Evolutionary conservation across 2,797 vertebrate species (phyloP).

Genomic region (Leptodactylus fallax): DNA sequence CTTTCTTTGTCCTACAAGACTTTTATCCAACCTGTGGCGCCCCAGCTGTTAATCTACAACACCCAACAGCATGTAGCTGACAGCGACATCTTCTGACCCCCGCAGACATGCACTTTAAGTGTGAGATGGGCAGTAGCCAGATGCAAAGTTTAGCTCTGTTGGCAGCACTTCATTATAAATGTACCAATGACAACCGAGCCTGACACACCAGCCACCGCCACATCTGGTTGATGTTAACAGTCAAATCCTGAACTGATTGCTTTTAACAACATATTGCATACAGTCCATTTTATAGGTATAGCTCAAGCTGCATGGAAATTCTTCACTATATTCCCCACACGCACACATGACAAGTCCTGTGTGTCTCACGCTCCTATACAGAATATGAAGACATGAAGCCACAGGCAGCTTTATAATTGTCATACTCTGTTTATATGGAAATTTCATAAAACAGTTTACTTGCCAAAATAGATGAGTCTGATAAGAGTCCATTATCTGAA

Average conservation of each 20-base stretch:
- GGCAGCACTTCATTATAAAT: too few relatives aligned
- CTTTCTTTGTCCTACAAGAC: too few relatives aligned
- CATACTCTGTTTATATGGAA: constrained; percentile 64
- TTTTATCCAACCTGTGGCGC: too few relatives aligned
- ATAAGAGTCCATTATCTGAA: constrained; percentile 54
- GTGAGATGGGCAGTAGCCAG: too few relatives aligned
- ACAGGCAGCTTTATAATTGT: constrained; percentile 37
- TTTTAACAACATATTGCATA: neutral
- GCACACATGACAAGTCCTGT: neutral
- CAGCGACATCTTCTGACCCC: too few relatives aligned
- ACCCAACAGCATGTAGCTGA: too few relatives aligned
- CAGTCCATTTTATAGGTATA: neutral
- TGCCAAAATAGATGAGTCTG: constrained; percentile 64
- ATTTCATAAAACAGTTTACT: constrained; percentile 62
- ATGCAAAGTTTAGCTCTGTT: too few relatives aligned
- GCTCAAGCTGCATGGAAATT: neutral
- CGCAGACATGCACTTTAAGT: too few relatives aligned
- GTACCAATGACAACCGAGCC: too few relatives aligned
- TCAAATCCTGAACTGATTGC: neutral
- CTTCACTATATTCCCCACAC: neutral
- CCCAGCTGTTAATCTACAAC: too few relatives aligned
- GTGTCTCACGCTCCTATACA: neutral
- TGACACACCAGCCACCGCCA: too few relatives aligned
- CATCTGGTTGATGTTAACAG: neutral
- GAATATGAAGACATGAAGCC: neutral